Percentiles rank a stretch among this genome's conserved stretches.
phyloP scores from a whole-genome alignment of 1,140 invertebrate species.

The Coboldia fuscipes region DNA sequence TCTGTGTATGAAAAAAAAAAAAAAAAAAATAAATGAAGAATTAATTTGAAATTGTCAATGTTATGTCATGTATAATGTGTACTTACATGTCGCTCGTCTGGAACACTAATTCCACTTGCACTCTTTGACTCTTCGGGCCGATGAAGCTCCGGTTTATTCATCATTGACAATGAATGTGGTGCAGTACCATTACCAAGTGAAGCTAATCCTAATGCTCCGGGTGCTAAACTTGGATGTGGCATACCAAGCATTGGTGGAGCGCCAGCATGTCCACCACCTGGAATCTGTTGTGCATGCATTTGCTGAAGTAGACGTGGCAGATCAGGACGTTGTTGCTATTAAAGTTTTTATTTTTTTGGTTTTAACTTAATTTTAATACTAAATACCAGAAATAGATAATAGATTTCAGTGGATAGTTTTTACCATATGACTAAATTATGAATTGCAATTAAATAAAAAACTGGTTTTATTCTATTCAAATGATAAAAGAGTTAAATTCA shows the following conservation, averaged over 20 bases:
- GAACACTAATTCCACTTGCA: constrained; percentile 1
- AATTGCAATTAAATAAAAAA: too few relatives aligned
- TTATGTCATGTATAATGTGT: too few relatives aligned
- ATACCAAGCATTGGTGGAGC: constrained; percentile 36
- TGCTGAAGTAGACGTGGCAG: constrained; percentile 58
- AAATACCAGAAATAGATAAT: too few relatives aligned
- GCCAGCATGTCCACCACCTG: constrained; percentile 42
- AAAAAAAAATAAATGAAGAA: too few relatives aligned
- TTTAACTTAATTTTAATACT: too few relatives aligned
- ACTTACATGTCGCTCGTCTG: constrained; percentile 2
- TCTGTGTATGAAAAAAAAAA: constrained; percentile 34
- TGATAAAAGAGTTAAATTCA: too few relatives aligned
- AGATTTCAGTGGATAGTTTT: too few relatives aligned
- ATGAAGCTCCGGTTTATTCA: constrained; percentile 43
- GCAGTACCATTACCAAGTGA: constrained; percentile 28
- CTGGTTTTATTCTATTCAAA: too few relatives aligned
- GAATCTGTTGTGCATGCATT: constrained; percentile 78
- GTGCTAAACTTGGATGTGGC: constrained; percentile 48
- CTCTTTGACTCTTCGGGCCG: constrained; percentile 36
- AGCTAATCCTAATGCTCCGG: constrained; percentile 28
- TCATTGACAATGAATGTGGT: constrained; percentile 38
- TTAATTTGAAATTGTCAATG: too few relatives aligned
- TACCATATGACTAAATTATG: too few relatives aligned
- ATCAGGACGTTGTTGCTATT: constrained; percentile 51
- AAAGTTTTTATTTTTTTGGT: too few relatives aligned